These are phyloP conservation scores for Pseudochromis fuscus DNA, from an alignment of 2,797 vertebrate species.

Conservation along the genomic window DNA sequence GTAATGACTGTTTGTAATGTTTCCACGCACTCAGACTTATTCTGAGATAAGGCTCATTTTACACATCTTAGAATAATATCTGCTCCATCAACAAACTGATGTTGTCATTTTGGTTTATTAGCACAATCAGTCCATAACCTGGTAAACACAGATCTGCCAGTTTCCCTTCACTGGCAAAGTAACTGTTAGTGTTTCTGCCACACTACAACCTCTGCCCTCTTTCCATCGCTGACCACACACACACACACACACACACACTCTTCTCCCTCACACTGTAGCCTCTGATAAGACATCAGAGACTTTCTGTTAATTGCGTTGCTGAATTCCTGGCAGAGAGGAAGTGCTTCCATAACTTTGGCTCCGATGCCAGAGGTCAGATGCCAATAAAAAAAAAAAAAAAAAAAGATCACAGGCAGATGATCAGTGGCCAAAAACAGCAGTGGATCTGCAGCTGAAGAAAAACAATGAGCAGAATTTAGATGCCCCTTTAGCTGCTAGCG, in stretches of 20 bases:
- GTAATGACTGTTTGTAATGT: constrained; percentile 33
- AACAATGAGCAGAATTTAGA: constrained; percentile 22
- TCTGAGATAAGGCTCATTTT: constrained; percentile 51
- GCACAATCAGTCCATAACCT: constrained; percentile 47
- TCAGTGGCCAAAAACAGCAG: constrained; percentile 72
- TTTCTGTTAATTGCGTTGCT: constrained; percentile 67
- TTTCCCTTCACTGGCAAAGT: constrained; percentile 47
- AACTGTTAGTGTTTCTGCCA: constrained; percentile 57
- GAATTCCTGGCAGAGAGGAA: constrained; percentile 74
- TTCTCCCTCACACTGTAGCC: background rate
- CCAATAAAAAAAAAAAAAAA: constrained; percentile 23
- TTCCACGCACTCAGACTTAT: constrained; percentile 19
- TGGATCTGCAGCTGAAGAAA: constrained; percentile 22
- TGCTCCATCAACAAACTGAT: constrained; percentile 61
- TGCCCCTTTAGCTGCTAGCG: constrained; percentile 11
- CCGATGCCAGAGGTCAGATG: constrained; percentile 62
- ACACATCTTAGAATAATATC: constrained; percentile 56
- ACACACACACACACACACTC: constrained; percentile 1
- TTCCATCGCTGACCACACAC: constrained; percentile 14
- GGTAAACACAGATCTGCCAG: constrained; percentile 54
- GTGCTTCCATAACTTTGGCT: constrained; percentile 66
- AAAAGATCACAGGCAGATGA: constrained; percentile 47
- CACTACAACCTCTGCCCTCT: constrained; percentile 17
- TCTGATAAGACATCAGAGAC: constrained; percentile 75
- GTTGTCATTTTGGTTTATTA: constrained; percentile 72